Evolutionary conservation across 1,140 invertebrate species (phyloP).

Genomic region (Drosophila elegans): DNA sequence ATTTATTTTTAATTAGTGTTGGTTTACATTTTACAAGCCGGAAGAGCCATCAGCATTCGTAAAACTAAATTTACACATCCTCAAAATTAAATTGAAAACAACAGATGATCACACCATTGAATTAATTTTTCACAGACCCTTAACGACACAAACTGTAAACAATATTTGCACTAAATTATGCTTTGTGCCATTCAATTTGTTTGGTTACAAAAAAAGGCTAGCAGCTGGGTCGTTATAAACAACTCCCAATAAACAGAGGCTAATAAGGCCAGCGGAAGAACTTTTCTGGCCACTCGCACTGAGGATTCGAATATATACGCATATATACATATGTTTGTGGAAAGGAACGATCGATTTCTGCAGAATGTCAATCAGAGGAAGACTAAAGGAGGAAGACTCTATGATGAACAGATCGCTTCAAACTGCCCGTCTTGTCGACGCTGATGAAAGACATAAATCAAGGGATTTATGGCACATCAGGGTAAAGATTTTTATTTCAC

Average conservation of each 20-base stretch:
- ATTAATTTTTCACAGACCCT: conserved; percentile 7
- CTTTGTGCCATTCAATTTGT: conserved; percentile 20
- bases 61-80: background rate
- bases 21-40: background rate
- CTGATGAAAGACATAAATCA: conserved; percentile 55
- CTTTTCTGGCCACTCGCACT: conserved; percentile 38
- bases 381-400: conserved; percentile 12
- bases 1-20: too few species aligned
- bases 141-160: conserved; percentile 36
- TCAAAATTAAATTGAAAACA: conserved; percentile 13
- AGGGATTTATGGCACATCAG: conserved; percentile 30
- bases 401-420: conserved; percentile 3
- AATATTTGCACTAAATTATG: conserved; percentile 44
- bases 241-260: conserved; percentile 45
- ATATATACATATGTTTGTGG: background rate
- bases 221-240: conserved; percentile 54
- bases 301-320: background rate
- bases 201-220: conserved; percentile 21
- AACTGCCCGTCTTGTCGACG: conserved; percentile 9
- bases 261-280: conserved; percentile 52
- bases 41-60: conserved; percentile 1
- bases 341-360: conserved; percentile 44
- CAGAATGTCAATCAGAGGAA: conserved; percentile 60
- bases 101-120: conserved; percentile 28
- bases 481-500: conserved; percentile 24